phyloP scores from a whole-genome alignment of 2,888 invertebrate species.

The Hirtodrosophila trivittata region DNA sequence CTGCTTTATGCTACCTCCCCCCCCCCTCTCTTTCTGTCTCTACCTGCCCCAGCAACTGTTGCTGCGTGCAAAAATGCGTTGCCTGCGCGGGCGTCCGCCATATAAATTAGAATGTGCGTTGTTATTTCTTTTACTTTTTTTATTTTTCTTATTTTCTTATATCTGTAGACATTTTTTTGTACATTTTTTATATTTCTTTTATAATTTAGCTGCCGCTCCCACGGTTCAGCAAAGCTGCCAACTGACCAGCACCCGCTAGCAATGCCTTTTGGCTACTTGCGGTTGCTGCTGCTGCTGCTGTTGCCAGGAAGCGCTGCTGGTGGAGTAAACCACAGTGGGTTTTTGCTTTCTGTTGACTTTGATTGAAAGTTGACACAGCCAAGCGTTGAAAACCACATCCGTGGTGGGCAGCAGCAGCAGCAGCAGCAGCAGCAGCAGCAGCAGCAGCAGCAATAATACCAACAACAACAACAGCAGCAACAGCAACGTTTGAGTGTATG shows the following conservation, averaged over 20 bases:
- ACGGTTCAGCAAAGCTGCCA: slow-evolving; percentile 65
- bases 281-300: slow-evolving; percentile 40
- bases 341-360: slow-evolving; percentile 67
- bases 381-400: slow-evolving; percentile 82
- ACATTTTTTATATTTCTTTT: background rate
- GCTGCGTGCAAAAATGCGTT: slow-evolving; percentile 77
- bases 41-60: slow-evolving; percentile 11
- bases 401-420: slow-evolving; percentile 64
- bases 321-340: slow-evolving; percentile 72
- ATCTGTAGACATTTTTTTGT: slow-evolving; percentile 13
- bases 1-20: background rate
- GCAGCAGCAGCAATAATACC: slow-evolving; percentile 19
- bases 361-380: slow-evolving; percentile 81
- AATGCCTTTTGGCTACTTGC: slow-evolving; percentile 45
- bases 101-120: slow-evolving; percentile 77
- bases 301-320: slow-evolving; percentile 68
- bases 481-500: slow-evolving; percentile 52
- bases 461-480: slow-evolving; percentile 19
- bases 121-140: slow-evolving; percentile 30
- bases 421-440: slow-evolving; percentile 34
- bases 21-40: background rate
- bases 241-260: slow-evolving; percentile 77
- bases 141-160: slow-evolving; percentile 8
- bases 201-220: slow-evolving; percentile 63
- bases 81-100: slow-evolving; percentile 73